Evolutionary conservation across 2,113 vertebrate species (phyloP).

Genomic region (Egretta garzetta): DNA sequence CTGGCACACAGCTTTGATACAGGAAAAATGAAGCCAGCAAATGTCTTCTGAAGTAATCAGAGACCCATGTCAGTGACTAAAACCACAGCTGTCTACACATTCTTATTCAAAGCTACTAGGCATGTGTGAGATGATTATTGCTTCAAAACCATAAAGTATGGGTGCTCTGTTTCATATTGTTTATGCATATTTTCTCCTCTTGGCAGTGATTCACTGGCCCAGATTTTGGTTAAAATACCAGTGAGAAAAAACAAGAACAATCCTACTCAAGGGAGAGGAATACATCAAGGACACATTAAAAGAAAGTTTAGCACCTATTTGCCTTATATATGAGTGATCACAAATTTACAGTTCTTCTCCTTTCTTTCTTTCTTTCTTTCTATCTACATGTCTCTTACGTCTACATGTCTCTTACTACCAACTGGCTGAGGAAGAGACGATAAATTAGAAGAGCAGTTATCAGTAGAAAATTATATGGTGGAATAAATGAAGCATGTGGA

Average conservation of each 20-base stretch:
- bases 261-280: background rate
- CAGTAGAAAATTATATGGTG: background rate
- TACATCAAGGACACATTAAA: background rate
- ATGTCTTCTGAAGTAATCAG: constrained; percentile 10
- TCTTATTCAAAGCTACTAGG: background rate
- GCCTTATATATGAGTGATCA: background rate
- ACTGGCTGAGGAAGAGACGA: background rate
- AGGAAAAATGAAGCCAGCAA: constrained; percentile 10
- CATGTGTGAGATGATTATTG: background rate
- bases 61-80: background rate
- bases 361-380: no score
- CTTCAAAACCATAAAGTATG: background rate
- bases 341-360: background rate
- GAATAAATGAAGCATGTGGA: background rate
- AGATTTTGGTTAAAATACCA: background rate
- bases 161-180: background rate
- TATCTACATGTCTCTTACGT: background rate
- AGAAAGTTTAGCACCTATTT: background rate
- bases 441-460: background rate
- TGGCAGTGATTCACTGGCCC: background rate
- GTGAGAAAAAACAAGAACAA: background rate
- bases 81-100: background rate
- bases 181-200: background rate
- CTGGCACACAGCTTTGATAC: constrained; percentile 19
- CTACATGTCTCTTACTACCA: background rate